These are phyloP conservation scores for Gavia stellata DNA, from an alignment of 2,113 vertebrate species.

Conservation along the genomic window DNA sequence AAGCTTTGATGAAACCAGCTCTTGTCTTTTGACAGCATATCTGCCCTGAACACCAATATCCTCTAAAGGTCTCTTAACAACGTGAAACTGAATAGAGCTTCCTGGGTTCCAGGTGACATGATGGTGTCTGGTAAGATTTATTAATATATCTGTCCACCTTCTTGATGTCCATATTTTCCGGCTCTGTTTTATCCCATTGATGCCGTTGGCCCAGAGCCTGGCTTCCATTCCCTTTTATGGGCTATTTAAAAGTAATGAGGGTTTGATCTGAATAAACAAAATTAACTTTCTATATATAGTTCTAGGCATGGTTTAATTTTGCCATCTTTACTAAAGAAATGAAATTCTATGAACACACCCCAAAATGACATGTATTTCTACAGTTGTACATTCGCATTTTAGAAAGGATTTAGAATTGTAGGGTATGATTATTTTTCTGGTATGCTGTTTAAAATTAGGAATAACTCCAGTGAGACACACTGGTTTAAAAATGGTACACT, in stretches of 20 bases:
- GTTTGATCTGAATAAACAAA: background rate
- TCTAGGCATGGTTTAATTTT: background rate
- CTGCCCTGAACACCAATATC: background rate
- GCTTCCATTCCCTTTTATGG: background rate
- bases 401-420: background rate
- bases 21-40: background rate
- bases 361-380: background rate
- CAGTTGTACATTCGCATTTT: rapidly evolving
- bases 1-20: background rate
- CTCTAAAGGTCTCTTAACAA: background rate
- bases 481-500: background rate
- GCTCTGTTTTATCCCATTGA: background rate
- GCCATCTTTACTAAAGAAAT: background rate
- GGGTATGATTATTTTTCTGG: background rate
- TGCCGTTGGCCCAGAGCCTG: background rate
- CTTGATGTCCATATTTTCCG: background rate
- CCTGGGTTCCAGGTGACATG: background rate
- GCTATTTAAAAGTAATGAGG: background rate
- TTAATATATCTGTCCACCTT: background rate
- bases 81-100: background rate
- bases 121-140: background rate
- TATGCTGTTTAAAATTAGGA: background rate
- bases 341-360: background rate
- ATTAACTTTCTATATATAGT: no score
- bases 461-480: background rate